phyloP scores from a whole-genome alignment of 2,113 vertebrate species.

The Casuarius casuarius region DNA sequence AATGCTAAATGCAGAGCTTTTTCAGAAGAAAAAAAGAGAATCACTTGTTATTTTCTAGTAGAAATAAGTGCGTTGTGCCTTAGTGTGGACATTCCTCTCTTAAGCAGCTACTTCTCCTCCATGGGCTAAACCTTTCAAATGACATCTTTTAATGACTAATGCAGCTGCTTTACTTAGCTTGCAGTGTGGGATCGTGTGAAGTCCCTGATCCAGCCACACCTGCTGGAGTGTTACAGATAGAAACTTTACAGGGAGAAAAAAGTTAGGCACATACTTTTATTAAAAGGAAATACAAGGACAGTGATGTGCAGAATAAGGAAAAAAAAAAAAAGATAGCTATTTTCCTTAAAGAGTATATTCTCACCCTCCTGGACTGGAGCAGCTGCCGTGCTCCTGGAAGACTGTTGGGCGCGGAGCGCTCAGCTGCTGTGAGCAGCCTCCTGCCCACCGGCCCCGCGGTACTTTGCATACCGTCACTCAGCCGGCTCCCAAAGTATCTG shows the following conservation, averaged over 20 bases:
- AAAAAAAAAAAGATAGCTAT: background rate
- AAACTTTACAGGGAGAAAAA: background rate
- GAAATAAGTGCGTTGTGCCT: background rate
- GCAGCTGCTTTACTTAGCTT: background rate
- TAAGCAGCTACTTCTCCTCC: background rate
- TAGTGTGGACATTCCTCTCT: background rate
- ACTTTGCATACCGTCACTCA: background rate
- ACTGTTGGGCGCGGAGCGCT: background rate
- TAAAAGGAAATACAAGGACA: background rate
- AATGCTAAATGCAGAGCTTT: background rate
- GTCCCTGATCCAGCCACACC: background rate
- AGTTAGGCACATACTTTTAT: background rate
- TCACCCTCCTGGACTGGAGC: background rate
- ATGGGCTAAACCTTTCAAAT: background rate
- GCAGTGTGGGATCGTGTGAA: background rate
- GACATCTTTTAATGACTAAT: conserved; percentile 5
- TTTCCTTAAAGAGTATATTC: background rate
- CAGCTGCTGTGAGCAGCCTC: background rate
- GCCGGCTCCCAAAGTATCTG: background rate
- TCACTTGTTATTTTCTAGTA: background rate
- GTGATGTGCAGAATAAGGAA: background rate
- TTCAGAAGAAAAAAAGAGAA: background rate
- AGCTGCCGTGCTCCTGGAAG: background rate
- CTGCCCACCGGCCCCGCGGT: background rate
- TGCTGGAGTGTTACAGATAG: background rate